Base-by-base conservation (phyloP, 1,140 invertebrate species). In the Lucilia cuprina region DNA sequence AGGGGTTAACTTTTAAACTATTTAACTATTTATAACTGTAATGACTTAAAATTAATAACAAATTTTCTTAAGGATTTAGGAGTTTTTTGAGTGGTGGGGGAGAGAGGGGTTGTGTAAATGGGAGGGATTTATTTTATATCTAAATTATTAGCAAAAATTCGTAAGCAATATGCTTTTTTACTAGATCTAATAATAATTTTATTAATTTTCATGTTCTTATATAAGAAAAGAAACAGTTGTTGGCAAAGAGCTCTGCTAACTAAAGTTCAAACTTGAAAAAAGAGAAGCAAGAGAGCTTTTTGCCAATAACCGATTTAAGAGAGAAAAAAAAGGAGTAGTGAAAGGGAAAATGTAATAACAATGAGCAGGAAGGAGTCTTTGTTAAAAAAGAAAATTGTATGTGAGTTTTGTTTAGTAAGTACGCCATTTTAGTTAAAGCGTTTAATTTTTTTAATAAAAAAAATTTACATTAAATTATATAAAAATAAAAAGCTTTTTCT, bases 101-200 rank as follows among this genome's bases (percentile, higher is more conserved):
- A 8, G 35, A 41, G 3, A 5, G 35, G 35, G n/a, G 25, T 30
- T 70, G 74, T 21, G n/a, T 19, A 25, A 70, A 70, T 25, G 65
- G 65, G 3, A n/a, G 2, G 25, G 25, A n/a, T n/a, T 75, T 75
- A 34, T 34, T 75, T 12, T 12, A 34, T 84, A 80, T 84, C 83
- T 77, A 83, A 65, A 78, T 60, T 60, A 70, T 84, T 35, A 77
- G 60, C 77, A 35, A 34, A 83, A 34, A 84, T 65, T 75, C 50
- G 60, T n/a, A 65, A 49, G 65, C 55, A 49, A 55, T 82, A 65
- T 60, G 82, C 60, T 82, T 82, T 30, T 35, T 60, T 82, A 41
- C 41, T 41, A 30, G 7, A 60, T 7, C 49, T 65, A 70, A 70
- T 19, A 70, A 19, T 19, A 65, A 65, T n/a, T n/a, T n/a, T n/a